These are phyloP conservation scores for Isoperla grammatica DNA, from an alignment of 2,888 invertebrate species.

Conservation along the genomic window DNA sequence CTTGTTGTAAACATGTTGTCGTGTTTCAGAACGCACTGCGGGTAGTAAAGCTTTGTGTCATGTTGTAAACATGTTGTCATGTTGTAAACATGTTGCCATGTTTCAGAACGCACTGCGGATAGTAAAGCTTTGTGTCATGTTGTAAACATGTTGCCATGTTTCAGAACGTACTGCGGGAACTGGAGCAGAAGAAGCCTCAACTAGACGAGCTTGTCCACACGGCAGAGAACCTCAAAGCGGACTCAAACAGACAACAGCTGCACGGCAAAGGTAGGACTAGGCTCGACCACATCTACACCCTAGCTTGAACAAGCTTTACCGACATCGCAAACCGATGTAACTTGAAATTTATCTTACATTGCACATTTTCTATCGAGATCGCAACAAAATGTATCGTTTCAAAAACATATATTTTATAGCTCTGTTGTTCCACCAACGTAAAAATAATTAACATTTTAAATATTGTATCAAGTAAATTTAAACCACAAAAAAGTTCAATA, in stretches of 20 bases:
- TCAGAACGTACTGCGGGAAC: constrained; percentile 74
- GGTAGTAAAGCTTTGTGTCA: constrained; percentile 76
- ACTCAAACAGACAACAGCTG: constrained; percentile 71
- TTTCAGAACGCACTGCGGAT: too few relatives aligned
- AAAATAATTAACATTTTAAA: too few relatives aligned
- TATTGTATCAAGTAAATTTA: too few relatives aligned
- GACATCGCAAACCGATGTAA: too few relatives aligned
- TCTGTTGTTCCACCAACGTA: too few relatives aligned
- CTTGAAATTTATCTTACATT: not conserved
- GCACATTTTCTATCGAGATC: not conserved
- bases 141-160: too few relatives aligned
- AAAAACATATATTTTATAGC: not conserved
- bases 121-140: too few relatives aligned
- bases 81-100: too few relatives aligned
- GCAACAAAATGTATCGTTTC: not conserved
- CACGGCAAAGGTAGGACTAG: constrained; percentile 75
- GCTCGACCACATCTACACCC: not conserved
- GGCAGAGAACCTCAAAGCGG: constrained; percentile 74
- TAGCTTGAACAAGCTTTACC: too few relatives aligned
- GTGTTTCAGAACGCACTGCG: constrained; percentile 68
- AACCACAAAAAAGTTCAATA: too few relatives aligned
- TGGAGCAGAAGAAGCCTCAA: constrained; percentile 82
- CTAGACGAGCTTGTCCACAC: constrained; percentile 77
- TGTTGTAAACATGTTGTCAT: too few relatives aligned
- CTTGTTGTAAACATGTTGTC: too few relatives aligned